phyloP scores from a whole-genome alignment of 2,888 invertebrate species.

The Odontocerum albicorne region DNA sequence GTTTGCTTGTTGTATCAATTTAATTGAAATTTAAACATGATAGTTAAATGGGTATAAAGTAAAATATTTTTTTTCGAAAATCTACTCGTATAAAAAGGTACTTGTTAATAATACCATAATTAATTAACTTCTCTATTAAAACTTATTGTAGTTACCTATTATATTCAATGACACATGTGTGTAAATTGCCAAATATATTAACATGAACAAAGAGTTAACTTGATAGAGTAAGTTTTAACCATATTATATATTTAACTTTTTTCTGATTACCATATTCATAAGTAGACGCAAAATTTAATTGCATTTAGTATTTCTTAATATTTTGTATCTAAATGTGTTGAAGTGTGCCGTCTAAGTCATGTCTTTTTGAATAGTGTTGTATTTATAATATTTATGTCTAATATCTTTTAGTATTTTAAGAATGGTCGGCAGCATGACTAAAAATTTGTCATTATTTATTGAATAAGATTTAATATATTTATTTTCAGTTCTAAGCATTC shows the following conservation, averaged over 20 bases:
- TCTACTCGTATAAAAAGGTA: no score
- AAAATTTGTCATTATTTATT: slow-evolving; percentile 12
- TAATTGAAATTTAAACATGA: no score
- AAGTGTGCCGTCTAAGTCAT: slow-evolving; percentile 27
- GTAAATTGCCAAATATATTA: slow-evolving; percentile 3
- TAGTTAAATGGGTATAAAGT: no score
- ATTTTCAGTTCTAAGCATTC: slow-evolving; percentile 9
- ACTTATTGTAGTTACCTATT: slow-evolving; percentile 5
- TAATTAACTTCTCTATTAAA: not conserved
- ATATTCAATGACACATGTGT: not conserved
- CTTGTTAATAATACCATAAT: no score
- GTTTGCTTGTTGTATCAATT: no score
- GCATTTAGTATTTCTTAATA: not conserved
- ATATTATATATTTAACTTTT: not conserved
- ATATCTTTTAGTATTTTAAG: slow-evolving; percentile 1
- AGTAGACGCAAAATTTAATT: slow-evolving; percentile 5
- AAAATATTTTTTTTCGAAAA: no score
- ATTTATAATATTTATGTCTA: slow-evolving; percentile 13
- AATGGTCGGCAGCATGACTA: slow-evolving; percentile 17
- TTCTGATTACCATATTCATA: slow-evolving; percentile 15
- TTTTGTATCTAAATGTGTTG: slow-evolving; percentile 4
- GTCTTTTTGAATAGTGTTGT: slow-evolving; percentile 1
- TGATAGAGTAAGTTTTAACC: not conserved
- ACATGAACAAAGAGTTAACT: not conserved
- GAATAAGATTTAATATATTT: not conserved